These are phyloP conservation scores for Cydia pomonella DNA, from an alignment of 1,140 invertebrate genomes.

Conservation along the genomic window DNA sequence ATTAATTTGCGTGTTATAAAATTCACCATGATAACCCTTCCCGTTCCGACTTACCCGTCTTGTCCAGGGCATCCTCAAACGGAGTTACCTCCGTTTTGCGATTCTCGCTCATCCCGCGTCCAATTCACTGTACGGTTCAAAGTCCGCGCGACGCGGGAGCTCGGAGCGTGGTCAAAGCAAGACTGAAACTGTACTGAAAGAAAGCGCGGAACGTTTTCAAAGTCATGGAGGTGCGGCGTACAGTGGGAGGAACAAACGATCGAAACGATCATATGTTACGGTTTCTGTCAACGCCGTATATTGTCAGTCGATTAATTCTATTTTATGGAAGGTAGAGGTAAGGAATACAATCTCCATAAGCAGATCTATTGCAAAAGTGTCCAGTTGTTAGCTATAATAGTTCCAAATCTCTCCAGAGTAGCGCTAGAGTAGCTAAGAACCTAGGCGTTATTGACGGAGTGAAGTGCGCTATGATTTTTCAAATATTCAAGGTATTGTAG, in stretches of 20 bases:
- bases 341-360: no score
- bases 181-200: conserved; percentile 47
- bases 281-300: background rate
- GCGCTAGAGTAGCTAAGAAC: no score
- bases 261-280: background rate
- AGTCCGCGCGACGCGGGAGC: conserved; percentile 36
- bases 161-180: conserved; percentile 34
- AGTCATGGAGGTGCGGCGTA: conserved; percentile 46
- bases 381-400: no score
- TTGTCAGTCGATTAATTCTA: no score
- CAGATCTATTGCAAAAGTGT: no score
- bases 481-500: no score
- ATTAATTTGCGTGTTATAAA: no score
- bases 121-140: background rate
- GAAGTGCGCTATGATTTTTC: no score
- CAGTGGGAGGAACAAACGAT: conserved; percentile 38
- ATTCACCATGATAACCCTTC: no score
- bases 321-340: no score
- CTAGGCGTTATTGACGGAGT: no score
- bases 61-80: conserved; percentile 65
- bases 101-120: conserved; percentile 37
- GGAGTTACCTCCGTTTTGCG: conserved; percentile 43
- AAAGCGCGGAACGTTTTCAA: conserved; percentile 48
- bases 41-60: conserved; percentile 53
- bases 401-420: no score